Base-by-base conservation (phyloP, 2,888 invertebrate genomes). In the Campoletis raptor region DNA sequence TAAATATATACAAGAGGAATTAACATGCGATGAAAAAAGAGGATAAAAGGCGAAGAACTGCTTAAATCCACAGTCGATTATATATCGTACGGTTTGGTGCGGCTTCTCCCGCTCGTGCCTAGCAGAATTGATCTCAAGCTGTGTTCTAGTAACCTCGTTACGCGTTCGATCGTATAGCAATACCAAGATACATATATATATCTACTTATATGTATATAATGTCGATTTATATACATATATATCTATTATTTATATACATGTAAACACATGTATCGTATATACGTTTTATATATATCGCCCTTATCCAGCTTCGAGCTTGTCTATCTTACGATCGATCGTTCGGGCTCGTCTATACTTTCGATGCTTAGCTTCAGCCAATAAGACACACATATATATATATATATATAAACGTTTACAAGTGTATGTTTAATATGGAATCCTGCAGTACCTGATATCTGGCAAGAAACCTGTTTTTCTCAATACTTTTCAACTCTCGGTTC, bases 141-240 rank as follows among this genome's bases (percentile, higher is more conserved):
- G 90, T 79, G 85, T 86, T 91, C 91, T 89, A 91, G 90, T 92
- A 92, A 92, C 92, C 91, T 92, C 90, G 89, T 92, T 92, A 91
- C 87, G 90, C 83, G 89, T 85, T 90, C 86, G 84, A 87, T 85
- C 85, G 81, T 83, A 36, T 40, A 45, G 45, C 79, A 36, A 18
- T 21, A 57, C 54, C 76, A 76, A 76, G 36, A 81, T 42, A 36
- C 40, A 37, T 54, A 52, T 54, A 52, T 6, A 48, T 24, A 24
- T 37, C 21, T 76, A 83, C 54, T 69, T 79, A 45, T 24, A n/a
- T 45, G 15, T 74, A 81, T 66, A 73, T 52, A 30, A 1, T 30
- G 30, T 30, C 30, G 30, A 3, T 30, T 2, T 36, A 36, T 15
- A 21, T 36, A 9, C 52, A 8, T 12, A 52, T 10, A 12, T 54